A percentile compares a stretch with the other conserved stretches of the same genome.
phyloP scores from a whole-genome alignment of 2,888 invertebrate species.

The Lissocephala sabroskyi region DNA sequence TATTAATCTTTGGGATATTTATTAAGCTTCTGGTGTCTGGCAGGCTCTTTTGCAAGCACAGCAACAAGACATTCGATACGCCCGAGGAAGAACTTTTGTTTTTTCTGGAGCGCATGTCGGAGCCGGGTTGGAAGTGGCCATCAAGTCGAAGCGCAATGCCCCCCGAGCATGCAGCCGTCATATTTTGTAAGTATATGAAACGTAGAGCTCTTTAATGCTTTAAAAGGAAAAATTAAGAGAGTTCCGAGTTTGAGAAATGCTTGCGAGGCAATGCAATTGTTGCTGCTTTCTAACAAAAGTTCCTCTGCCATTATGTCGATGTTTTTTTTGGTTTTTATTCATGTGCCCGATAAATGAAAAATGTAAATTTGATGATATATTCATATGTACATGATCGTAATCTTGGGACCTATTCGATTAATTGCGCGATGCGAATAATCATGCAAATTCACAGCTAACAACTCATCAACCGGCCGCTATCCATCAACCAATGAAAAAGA shows the following conservation, averaged over 20 bases:
- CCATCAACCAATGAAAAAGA: conserved; percentile 75
- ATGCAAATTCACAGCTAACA: conserved; percentile 75
- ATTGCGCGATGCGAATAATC: conserved; percentile 47
- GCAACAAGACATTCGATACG: conserved; percentile 79
- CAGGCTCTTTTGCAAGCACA: conserved; percentile 84
- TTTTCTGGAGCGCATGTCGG: conserved; percentile 84
- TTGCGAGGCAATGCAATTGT: too few relatives aligned
- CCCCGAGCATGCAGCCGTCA: conserved; percentile 76
- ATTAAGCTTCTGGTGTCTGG: too few relatives aligned
- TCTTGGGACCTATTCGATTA: conserved; percentile 10
- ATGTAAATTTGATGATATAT: conserved; percentile 6
- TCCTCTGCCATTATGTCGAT: conserved; percentile 23
- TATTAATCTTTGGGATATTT: too few relatives aligned
- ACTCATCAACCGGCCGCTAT: conserved; percentile 74
- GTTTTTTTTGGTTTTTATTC: conserved; percentile 12
- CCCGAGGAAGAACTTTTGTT: conserved; percentile 85
- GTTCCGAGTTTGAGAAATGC: too few relatives aligned
- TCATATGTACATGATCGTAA: conserved; percentile 19
- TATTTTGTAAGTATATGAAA: conserved; percentile 70
- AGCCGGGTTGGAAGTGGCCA: conserved; percentile 90
- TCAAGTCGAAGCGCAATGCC: conserved; percentile 79
- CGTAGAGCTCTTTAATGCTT: conserved; percentile 7
- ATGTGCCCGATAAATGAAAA: conserved; percentile 21
- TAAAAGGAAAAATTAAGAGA: not conserved
- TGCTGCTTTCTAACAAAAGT: conserved; percentile 24